Evolutionary conservation across 1,140 invertebrate genomes (phyloP), one percentile per base, ranked within the genome.

Genomic region (Zaprionus lachaisei): DNA sequence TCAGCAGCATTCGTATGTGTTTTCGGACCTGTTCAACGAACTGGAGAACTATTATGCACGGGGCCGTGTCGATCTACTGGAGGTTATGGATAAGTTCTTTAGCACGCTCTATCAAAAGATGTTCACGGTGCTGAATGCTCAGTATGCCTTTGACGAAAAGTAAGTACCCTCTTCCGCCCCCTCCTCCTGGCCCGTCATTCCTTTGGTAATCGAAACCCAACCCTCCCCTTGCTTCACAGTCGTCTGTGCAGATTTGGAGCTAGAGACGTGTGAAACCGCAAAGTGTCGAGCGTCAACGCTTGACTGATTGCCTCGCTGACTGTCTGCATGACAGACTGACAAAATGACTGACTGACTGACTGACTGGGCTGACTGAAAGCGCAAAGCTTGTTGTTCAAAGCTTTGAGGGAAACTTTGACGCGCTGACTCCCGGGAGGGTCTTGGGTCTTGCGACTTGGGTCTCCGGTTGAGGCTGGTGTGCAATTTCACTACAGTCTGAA

Each of bases 51-150:
- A 99, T 92, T 99, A 98, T 94, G 94, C 94, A 3, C 95, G 95
- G 72, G 98, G 98, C 17, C 94, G 96, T 81, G 95, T 97, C 11
- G 96, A 98, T 92, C 95, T 99, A 12, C 95, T 96, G 38, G 95
- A 96, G 17, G 96, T 97, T 20, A 96, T 99, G 96, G 97, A 99
- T 79, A 95, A 95, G 66, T 99, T 99, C 94, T 99, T 99, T 94
- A 96, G 95, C 60, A 96, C 96, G 5, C 95, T 99, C 0, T 98
- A 99, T 92, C 96, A 98, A 93, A 98, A 97, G 92, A 99, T 99
- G 98, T 99, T 99, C 93, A 96, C 95, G 0, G 97, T 99, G 26
- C 94, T 99, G 70, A 99, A 99, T 93, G 94, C 95, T 5, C 97
- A 98, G 92, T 98, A 99, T 91, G 94, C 94, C 51, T 98, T 99